Evolutionary conservation across 64 coral and sea anemone genomes (phyloP).

Genomic region (Orbicella faveolata): DNA sequence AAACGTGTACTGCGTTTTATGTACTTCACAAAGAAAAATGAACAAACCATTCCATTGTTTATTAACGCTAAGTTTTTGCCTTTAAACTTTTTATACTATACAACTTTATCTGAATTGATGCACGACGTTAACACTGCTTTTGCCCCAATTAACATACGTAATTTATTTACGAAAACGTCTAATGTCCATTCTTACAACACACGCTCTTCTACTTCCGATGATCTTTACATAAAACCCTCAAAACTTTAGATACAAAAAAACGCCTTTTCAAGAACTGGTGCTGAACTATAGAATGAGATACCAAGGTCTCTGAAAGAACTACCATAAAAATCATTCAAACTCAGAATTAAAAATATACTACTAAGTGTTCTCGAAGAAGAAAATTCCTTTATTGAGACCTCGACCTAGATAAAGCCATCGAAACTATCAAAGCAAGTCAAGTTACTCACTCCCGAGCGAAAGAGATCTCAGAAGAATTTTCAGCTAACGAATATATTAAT

Average conservation of each 20-base stretch:
- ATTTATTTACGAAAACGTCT: no score
- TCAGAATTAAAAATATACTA: no score
- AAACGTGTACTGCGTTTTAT: slow-evolving; percentile 33
- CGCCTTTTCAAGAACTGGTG: slow-evolving; percentile 1
- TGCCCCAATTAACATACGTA: no score
- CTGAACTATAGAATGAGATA: not conserved
- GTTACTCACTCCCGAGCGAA: slow-evolving; percentile 34
- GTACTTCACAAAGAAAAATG: slow-evolving; percentile 20
- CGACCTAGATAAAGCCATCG: slow-evolving; percentile 46
- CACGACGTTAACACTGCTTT: no score
- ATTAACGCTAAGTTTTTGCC: no score
- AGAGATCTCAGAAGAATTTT: no score
- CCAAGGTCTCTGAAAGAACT: not conserved
- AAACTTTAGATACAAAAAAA: slow-evolving; percentile 11
- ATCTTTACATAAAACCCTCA: not conserved
- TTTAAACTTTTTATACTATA: no score
- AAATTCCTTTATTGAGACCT: slow-evolving; percentile 13
- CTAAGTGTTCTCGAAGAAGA: no score
- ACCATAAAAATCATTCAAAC: slow-evolving; percentile 16
- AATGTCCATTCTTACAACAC: no score
- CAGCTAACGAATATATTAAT: no score
- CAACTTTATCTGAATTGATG: no score
- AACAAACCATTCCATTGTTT: slow-evolving; percentile 3
- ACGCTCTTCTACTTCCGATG: no score
- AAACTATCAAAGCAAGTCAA: slow-evolving; percentile 49